Conservation (phyloP, 1,140 invertebrate species). For the Pseudoatta argentina region DNA sequence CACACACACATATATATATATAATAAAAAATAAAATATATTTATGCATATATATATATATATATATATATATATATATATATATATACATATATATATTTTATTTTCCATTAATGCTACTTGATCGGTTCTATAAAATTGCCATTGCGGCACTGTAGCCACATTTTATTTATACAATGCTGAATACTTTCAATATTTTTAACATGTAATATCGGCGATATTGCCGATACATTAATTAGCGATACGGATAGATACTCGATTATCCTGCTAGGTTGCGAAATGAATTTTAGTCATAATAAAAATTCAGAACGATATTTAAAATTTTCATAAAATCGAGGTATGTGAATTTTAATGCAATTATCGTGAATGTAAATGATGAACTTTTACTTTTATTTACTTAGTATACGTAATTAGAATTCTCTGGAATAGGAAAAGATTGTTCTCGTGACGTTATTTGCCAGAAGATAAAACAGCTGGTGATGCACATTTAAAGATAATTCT, state of each 20-base stretch:
- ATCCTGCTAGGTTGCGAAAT: neutral
- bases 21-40: too few species aligned
- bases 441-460: slow-evolving; percentile 3
- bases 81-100: slow-evolving; percentile 9
- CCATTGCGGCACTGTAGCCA: too few species aligned
- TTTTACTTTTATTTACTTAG: neutral
- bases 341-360: slow-evolving; percentile 18
- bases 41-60: too few species aligned
- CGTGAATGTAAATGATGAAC: neutral
- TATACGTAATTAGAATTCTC: neutral
- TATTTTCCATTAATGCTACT: slow-evolving; percentile 52
- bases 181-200: slow-evolving; percentile 23
- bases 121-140: slow-evolving; percentile 31
- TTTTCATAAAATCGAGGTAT: neutral
- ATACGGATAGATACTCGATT: slow-evolving; percentile 30
- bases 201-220: neutral
- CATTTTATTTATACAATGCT: neutral
- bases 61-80: slow-evolving; percentile 19
- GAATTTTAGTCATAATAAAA: slow-evolving; percentile 2
- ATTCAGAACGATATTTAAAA: neutral
- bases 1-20: too few species aligned
- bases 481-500: slow-evolving; percentile 64
- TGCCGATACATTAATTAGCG: slow-evolving; percentile 35
- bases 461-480: slow-evolving; percentile 42
- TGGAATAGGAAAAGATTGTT: neutral